A percentile compares a stretch with the other conserved stretches of the same genome.
Evolutionary conservation across 2,888 invertebrate species (phyloP).

Genomic region (Scaeva pyrastri): DNA sequence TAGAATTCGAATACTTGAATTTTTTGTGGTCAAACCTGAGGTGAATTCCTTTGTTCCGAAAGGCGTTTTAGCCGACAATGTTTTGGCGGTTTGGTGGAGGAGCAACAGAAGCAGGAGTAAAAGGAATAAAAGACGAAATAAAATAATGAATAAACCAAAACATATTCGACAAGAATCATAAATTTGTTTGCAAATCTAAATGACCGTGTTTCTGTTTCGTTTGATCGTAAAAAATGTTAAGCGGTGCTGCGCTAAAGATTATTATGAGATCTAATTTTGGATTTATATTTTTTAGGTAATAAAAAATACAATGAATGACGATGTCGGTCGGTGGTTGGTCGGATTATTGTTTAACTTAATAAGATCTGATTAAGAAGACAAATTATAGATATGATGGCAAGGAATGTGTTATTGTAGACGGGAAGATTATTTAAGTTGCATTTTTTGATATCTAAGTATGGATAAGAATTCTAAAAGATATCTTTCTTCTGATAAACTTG

Average conservation of each 20-base stretch:
- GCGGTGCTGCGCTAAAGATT: slow-evolving; percentile 27
- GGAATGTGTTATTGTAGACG: neutral
- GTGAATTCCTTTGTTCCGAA: slow-evolving; percentile 24
- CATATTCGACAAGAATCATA: slow-evolving; percentile 23
- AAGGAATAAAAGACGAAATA: slow-evolving; percentile 1
- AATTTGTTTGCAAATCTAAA: slow-evolving; percentile 36
- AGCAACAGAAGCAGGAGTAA: neutral
- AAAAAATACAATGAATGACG: neutral
- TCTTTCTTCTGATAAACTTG: no score
- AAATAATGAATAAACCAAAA: neutral
- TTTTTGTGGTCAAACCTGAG: slow-evolving; percentile 27
- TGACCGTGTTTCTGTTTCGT: slow-evolving; percentile 27
- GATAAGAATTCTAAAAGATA: no score
- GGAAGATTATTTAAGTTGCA: no score
- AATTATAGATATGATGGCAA: slow-evolving; percentile 18
- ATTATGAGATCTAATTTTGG: slow-evolving; percentile 33
- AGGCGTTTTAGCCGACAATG: slow-evolving; percentile 13
- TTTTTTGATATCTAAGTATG: no score
- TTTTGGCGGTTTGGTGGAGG: no score
- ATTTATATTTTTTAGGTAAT: neutral
- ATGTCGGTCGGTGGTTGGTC: neutral
- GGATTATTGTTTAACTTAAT: slow-evolving; percentile 24
- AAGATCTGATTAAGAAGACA: slow-evolving; percentile 33
- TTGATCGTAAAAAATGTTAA: slow-evolving; percentile 34
- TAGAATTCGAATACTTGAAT: neutral